Conservation (phyloP, 2,888 invertebrate species). For the Thyatira batis region DNA sequence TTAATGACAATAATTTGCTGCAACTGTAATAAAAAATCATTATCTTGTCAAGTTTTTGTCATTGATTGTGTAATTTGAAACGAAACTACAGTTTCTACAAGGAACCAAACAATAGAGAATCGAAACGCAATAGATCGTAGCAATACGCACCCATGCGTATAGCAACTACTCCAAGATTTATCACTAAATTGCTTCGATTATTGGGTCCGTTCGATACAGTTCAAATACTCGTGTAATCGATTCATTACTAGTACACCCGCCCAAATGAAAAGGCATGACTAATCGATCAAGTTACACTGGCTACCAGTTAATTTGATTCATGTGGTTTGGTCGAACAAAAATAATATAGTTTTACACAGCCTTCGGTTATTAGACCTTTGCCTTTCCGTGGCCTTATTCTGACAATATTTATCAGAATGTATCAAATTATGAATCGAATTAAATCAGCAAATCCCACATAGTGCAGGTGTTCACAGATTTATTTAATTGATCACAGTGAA, state of each 20-base stretch:
- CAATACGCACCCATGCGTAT: slow-evolving; percentile 63
- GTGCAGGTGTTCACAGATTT: not conserved
- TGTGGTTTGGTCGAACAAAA: not conserved
- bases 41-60: slow-evolving; percentile 11
- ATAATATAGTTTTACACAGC: not conserved
- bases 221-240: slow-evolving; percentile 12
- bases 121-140: slow-evolving; percentile 56
- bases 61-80: slow-evolving; percentile 14
- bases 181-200: slow-evolving; percentile 18
- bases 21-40: not conserved
- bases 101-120: slow-evolving; percentile 46
- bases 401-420: not conserved
- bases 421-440: not conserved
- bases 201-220: slow-evolving; percentile 6
- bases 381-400: not conserved
- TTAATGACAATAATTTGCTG: not conserved
- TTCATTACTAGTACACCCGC: slow-evolving; percentile 8
- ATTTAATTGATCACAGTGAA: not conserved
- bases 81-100: slow-evolving; percentile 21
- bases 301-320: not conserved
- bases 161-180: slow-evolving; percentile 47
- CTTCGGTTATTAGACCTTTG: not conserved
- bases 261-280: not conserved
- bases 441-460: not conserved
- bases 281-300: not conserved